Conservation (phyloP, 92 coral and sea anemone genomes). For the Parazoanthus swiftii region DNA sequence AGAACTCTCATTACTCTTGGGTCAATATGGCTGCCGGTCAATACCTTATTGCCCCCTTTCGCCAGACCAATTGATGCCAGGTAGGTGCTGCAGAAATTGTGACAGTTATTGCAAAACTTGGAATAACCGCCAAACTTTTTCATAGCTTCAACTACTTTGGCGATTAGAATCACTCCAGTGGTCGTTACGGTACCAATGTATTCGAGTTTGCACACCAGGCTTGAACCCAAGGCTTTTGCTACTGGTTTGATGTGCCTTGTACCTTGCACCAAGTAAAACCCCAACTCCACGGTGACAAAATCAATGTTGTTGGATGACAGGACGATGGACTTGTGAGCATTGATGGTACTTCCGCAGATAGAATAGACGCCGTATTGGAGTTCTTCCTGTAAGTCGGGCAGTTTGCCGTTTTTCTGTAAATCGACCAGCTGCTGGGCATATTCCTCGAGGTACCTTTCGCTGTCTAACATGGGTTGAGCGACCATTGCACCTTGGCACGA, state of each 20-base stretch:
- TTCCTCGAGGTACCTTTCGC: conserved; percentile 29
- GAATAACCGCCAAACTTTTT: conserved; percentile 55
- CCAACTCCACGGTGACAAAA: conserved; percentile 63
- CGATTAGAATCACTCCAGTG: conserved; percentile 39
- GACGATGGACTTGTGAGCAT: conserved; percentile 67
- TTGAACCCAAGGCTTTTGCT: conserved; percentile 13
- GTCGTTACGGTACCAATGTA: conserved; percentile 43
- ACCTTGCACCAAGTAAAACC: conserved; percentile 42
- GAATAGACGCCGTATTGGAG: conserved; percentile 54
- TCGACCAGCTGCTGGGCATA: conserved; percentile 39
- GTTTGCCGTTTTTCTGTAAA: conserved; percentile 15
- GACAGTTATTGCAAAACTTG: conserved; percentile 69
- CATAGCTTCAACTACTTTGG: conserved; percentile 57
- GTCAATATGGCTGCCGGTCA: conserved; percentile 41
- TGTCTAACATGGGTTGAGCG: conserved; percentile 63
- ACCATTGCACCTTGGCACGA: background rate
- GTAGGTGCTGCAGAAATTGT: conserved; percentile 60
- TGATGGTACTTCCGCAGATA: conserved; percentile 44
- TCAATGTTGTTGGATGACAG: conserved; percentile 51
- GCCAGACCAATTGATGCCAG: conserved; percentile 57
- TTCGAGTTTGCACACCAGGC: conserved; percentile 25
- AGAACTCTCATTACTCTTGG: background rate
- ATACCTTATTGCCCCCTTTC: conserved; percentile 24
- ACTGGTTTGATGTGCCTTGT: conserved; percentile 50
- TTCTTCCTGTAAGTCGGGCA: conserved; percentile 39